These are phyloP conservation scores for Cotesia chilonis DNA, from an alignment of 1,140 invertebrate genomes.

Conservation along the genomic window DNA sequence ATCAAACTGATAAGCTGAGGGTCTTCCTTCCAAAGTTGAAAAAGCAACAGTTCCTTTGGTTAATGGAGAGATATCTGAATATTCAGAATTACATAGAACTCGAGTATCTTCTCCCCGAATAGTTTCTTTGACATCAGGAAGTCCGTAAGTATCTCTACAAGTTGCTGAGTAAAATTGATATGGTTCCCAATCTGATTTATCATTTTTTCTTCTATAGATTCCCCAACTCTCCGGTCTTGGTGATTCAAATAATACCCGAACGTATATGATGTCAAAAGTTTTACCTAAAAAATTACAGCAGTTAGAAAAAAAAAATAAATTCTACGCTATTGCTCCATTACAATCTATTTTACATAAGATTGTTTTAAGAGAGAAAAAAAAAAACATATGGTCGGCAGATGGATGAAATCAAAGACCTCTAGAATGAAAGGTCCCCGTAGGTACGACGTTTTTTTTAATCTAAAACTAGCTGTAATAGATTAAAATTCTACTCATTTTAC, in stretches of 20 bases:
- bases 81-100: constrained; percentile 94
- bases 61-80: constrained; percentile 96
- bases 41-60: constrained; percentile 96
- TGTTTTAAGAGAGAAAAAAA: not conserved
- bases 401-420: constrained; percentile 26
- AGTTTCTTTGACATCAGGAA: constrained; percentile 79
- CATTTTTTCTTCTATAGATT: constrained; percentile 87
- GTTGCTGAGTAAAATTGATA: constrained; percentile 97
- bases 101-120: constrained; percentile 77
- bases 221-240: constrained; percentile 97
- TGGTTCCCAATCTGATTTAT: constrained; percentile 88
- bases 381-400: constrained; percentile 40
- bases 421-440: not conserved
- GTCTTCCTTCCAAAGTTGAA: constrained; percentile 93
- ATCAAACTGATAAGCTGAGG: constrained; percentile 91
- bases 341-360: not conserved
- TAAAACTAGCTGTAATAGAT: not conserved
- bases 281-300: constrained; percentile 80
- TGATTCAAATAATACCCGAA: constrained; percentile 91
- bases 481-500: not conserved
- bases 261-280: constrained; percentile 96
- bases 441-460: constrained; percentile 3
- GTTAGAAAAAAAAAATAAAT: constrained; percentile 41
- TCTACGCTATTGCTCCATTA: constrained; percentile 25
- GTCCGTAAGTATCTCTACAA: constrained; percentile 88